Base-by-base conservation (phyloP, 1,140 invertebrate genomes). In the Drosophila subpulchrella region DNA sequence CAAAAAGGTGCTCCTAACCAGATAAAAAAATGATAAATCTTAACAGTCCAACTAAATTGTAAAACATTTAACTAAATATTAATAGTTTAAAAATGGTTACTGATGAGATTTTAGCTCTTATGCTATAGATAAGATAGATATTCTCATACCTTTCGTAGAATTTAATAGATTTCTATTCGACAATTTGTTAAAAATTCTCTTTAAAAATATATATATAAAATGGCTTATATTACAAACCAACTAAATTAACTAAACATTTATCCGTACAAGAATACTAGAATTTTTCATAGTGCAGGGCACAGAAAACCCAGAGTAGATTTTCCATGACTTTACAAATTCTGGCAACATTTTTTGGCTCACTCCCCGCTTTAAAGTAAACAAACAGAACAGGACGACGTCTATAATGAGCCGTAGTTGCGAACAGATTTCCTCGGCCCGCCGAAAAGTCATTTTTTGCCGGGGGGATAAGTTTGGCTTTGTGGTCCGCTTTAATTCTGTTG, bases 341-440 rank as follows among this genome's bases (percentile, higher is more conserved):
- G 38, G 42, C 10, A 38, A 15, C 50, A 34, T 51, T 41, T 63
- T 67, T 67, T 51, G 38, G 36, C 38, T 60, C 53, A 34, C 50
- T 68, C 60, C 34, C 13, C 44, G 61, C 71, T 67, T 83, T 88
- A 80, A 83, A 80, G 48, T 68, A 66, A 76, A 68, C 62, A 75
- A 58, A 63, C 59, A 50, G 41, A 58, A 63, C 59, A 50, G 41
- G 47, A 50, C 51, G 41, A 63, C 75, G 51, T 51, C 80, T 81
- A 81, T 88, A 88, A 89, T 88, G 80, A 90, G 80, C 84, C 83
- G 60, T 89, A 89, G 84, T 88, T 88, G 76, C 50, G 46, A 57
- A 61, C 84, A 88, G 83, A 89, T 89, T 88, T 75, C 62, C 38
- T 24, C 46, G 54, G 44, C 17, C 24, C 20, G 27, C 11, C 41